Evolutionary conservation across 1,140 invertebrate genomes (phyloP).

Genomic region (Monochamus saltuarius): DNA sequence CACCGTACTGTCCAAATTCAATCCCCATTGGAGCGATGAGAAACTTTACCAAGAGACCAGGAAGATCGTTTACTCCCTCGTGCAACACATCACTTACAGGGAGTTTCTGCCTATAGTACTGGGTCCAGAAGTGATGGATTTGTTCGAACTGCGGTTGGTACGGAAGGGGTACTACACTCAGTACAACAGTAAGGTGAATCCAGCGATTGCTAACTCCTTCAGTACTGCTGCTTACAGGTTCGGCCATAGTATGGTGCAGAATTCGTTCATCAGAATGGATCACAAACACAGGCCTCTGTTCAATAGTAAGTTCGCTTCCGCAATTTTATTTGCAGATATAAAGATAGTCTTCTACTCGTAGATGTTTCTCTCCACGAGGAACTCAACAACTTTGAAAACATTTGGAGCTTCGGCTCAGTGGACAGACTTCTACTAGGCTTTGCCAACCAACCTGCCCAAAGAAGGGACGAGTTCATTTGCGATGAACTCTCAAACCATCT

Average conservation of each 20-base stretch:
- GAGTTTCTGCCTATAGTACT: slow-evolving; percentile 83
- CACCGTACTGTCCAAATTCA: slow-evolving; percentile 70
- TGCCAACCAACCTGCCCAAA: slow-evolving; percentile 87
- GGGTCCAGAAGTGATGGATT: slow-evolving; percentile 68
- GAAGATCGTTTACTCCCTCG: slow-evolving; percentile 76
- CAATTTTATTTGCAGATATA: slow-evolving; percentile 64
- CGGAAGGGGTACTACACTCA: slow-evolving; percentile 65
- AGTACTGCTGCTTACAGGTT: slow-evolving; percentile 93
- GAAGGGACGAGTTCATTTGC: slow-evolving; percentile 91
- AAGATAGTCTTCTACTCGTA: slow-evolving; percentile 74
- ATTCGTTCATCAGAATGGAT: slow-evolving; percentile 67
- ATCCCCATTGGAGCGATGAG: slow-evolving; percentile 86
- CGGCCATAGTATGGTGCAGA: slow-evolving; percentile 91
- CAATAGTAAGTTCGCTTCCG: slow-evolving; percentile 71
- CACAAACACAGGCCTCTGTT: slow-evolving; percentile 62
- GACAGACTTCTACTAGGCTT: slow-evolving; percentile 88
- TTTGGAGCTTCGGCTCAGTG: slow-evolving; percentile 74
- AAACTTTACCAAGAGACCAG: slow-evolving; percentile 85
- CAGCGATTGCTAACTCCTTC: slow-evolving; percentile 89
- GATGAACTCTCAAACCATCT: slow-evolving; percentile 93
- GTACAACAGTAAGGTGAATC: slow-evolving; percentile 81
- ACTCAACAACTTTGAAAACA: slow-evolving; percentile 93
- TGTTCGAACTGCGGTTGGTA: slow-evolving; percentile 68
- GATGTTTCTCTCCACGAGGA: slow-evolving; percentile 78
- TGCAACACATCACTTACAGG: slow-evolving; percentile 86